Conservation (phyloP, 2,797 vertebrate genomes). For the Rhinella marina region DNA sequence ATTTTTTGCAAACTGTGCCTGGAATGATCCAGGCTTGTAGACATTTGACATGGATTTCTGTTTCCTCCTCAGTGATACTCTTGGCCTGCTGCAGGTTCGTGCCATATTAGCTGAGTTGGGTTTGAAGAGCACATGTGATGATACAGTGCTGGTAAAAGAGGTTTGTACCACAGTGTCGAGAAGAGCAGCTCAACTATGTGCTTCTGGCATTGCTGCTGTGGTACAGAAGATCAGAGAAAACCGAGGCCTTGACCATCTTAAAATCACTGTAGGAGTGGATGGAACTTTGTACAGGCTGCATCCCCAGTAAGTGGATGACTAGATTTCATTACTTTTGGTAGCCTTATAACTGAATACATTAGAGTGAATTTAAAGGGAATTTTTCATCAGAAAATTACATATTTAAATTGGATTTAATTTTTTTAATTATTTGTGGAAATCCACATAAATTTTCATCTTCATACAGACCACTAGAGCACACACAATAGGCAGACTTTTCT, state of each 20-base stretch:
- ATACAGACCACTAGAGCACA: no score
- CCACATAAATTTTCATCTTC: no score
- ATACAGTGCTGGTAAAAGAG: slow-evolving; percentile 71
- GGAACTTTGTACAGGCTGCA: slow-evolving; percentile 79
- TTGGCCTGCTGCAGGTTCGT: slow-evolving; percentile 69
- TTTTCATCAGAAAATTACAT: no score
- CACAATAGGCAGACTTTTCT: no score
- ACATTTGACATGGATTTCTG: background rate
- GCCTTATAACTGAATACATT: background rate
- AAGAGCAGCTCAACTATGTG: slow-evolving; percentile 73
- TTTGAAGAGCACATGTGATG: slow-evolving; percentile 69
- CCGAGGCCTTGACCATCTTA: slow-evolving; percentile 64
- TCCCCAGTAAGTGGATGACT: slow-evolving; percentile 69
- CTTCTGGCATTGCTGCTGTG: slow-evolving; percentile 73
- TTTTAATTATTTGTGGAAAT: no score
- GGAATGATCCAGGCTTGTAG: background rate
- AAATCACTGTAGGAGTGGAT: slow-evolving; percentile 72
- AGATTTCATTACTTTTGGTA: background rate
- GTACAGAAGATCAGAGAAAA: slow-evolving; percentile 78
- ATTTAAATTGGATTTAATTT: no score
- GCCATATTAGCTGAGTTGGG: slow-evolving; percentile 70
- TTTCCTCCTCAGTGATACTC: slow-evolving; percentile 66
- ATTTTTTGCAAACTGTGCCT: background rate
- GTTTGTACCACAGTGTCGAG: slow-evolving; percentile 73
- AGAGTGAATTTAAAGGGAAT: background rate